Conservation (phyloP, 2,797 vertebrate species). For the Sylvilagus floridanus region DNA sequence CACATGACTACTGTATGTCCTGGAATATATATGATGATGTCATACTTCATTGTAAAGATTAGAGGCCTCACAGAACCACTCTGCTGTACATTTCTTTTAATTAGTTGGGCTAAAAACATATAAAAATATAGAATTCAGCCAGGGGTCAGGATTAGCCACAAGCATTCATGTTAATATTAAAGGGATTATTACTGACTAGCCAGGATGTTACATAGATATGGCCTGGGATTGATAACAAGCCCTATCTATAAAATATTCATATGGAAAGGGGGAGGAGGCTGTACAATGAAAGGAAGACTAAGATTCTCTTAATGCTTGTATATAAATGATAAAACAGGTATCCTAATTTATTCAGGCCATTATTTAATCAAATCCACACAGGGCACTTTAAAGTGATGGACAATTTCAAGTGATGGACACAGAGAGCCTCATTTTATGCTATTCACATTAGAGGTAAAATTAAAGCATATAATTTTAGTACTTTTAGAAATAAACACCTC, state of each 20-base stretch:
- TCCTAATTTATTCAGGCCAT: constrained; percentile 74
- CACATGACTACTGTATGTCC: not conserved
- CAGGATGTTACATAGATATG: constrained; percentile 69
- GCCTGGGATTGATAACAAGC: constrained; percentile 65
- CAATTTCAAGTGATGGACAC: constrained; percentile 64
- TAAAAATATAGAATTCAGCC: constrained; percentile 60
- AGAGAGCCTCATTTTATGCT: constrained; percentile 62
- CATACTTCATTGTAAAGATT: constrained; percentile 49
- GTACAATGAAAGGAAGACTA: constrained; percentile 58
- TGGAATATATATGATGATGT: constrained; percentile 14
- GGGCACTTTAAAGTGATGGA: constrained; percentile 63
- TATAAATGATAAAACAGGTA: constrained; percentile 66
- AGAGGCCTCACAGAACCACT: constrained; percentile 34
- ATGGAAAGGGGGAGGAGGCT: constrained; percentile 46
- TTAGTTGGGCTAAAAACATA: constrained; percentile 62
- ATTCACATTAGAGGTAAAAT: constrained; percentile 53
- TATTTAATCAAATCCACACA: constrained; percentile 75
- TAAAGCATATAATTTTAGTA: constrained; percentile 58
- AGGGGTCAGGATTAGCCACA: constrained; percentile 58
- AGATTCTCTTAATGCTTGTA: constrained; percentile 55
- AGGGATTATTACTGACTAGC: constrained; percentile 75
- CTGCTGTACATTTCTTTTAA: constrained; percentile 40
- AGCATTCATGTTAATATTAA: constrained; percentile 70
- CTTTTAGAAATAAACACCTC: constrained; percentile 67
- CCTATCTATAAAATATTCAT: constrained; percentile 78